These are phyloP conservation scores for Hydrolagus affinis DNA, from an alignment of 2,113 vertebrate genomes.

Conservation along the genomic window DNA sequence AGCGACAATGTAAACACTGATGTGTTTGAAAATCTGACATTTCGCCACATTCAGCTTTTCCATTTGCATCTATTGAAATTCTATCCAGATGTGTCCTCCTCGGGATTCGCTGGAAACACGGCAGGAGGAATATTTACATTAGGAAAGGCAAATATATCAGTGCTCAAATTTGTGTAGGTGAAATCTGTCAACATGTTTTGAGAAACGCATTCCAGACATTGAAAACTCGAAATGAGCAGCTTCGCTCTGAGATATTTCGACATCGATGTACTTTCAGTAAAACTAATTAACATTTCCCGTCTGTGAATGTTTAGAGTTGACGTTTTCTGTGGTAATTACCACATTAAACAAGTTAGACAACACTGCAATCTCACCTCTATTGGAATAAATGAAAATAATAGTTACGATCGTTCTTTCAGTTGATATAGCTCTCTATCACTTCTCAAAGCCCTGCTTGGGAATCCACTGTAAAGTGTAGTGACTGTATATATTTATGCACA, in stretches of 20 bases:
- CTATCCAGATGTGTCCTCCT: background rate
- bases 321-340: no score
- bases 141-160: background rate
- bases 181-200: background rate
- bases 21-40: background rate
- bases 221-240: background rate
- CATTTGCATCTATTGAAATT: background rate
- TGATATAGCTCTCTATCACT: no score
- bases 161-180: background rate
- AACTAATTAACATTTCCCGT: background rate
- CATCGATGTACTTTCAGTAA: background rate
- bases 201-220: background rate
- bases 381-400: no score
- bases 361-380: no score
- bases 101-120: background rate
- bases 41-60: background rate
- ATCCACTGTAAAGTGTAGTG: no score
- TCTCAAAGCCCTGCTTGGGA: no score
- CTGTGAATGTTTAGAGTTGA: background rate
- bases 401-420: no score
- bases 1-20: background rate
- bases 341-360: no score
- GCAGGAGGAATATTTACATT: background rate
- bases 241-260: background rate
- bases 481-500: no score